Evolutionary conservation across 2,113 vertebrate species (phyloP).

Genomic region (Psophia crepitans): DNA sequence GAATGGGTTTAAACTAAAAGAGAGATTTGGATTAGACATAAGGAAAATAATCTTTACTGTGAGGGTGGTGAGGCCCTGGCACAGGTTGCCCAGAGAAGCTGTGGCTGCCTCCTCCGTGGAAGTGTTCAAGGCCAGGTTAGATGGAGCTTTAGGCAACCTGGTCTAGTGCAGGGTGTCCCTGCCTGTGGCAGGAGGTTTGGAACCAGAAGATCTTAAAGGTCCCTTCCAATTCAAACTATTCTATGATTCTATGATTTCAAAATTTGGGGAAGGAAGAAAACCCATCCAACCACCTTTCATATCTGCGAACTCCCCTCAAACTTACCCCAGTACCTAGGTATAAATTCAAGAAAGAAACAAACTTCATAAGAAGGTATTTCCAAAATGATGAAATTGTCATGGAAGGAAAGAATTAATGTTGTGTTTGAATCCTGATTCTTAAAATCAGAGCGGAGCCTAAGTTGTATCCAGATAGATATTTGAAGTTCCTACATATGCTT

Average conservation of each 20-base stretch:
- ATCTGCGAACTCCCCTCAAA: background rate
- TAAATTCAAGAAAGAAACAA: background rate
- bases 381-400: background rate
- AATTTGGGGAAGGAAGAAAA: background rate
- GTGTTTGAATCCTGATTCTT: background rate
- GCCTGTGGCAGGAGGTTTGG: no score
- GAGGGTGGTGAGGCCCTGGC: no score
- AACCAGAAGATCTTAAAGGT: no score
- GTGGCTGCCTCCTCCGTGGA: no score
- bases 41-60: no score
- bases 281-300: background rate
- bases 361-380: background rate
- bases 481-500: background rate
- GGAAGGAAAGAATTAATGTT: background rate
- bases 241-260: background rate
- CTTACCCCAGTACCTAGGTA: background rate
- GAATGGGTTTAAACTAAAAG: no score
- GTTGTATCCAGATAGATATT: background rate
- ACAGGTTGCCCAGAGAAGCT: no score
- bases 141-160: no score
- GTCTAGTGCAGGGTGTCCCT: no score
- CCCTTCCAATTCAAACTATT: no score
- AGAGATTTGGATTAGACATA: no score
- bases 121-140: no score
- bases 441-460: background rate